Conservation (phyloP, 1,140 invertebrate species). For the Papilio polyxenes region DNA sequence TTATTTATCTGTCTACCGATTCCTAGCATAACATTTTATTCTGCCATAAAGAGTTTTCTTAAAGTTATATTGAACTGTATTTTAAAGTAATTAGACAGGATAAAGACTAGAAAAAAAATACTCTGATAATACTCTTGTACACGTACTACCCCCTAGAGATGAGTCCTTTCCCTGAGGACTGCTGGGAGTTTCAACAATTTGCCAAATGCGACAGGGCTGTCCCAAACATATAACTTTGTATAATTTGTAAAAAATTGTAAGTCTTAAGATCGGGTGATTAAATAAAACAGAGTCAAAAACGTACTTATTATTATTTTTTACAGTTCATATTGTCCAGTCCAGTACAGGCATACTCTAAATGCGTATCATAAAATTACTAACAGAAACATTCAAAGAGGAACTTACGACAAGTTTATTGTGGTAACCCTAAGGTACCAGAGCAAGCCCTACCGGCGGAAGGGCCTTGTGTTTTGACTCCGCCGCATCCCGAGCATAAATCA, state of each 20-base stretch:
- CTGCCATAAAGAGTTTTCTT: neutral
- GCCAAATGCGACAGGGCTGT: constrained; percentile 43
- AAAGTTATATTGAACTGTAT: neutral
- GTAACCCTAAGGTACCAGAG: constrained; percentile 37
- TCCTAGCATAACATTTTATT: too few relatives aligned
- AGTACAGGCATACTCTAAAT: neutral
- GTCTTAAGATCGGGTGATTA: neutral
- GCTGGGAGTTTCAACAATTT: constrained; percentile 30
- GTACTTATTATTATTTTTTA: neutral
- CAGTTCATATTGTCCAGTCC: too few relatives aligned
- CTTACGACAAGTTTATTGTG: neutral
- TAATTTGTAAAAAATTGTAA: neutral
- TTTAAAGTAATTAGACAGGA: constrained; percentile 26
- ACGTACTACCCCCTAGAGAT: constrained; percentile 47
- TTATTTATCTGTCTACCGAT: too few relatives aligned
- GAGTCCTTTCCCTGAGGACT: constrained; percentile 53
- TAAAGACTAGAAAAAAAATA: constrained; percentile 46
- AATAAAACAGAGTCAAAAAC: neutral
- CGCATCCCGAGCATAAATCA: constrained; percentile 77
- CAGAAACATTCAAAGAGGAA: neutral
- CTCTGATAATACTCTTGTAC: constrained; percentile 47
- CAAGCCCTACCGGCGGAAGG: constrained; percentile 41
- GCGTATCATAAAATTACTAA: too few relatives aligned
- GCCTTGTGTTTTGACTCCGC: constrained; percentile 74
- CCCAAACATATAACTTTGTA: neutral